These are phyloP conservation scores for Neocloeon triangulifer DNA, from an alignment of 1,140 invertebrate species.

Conservation along the genomic window DNA sequence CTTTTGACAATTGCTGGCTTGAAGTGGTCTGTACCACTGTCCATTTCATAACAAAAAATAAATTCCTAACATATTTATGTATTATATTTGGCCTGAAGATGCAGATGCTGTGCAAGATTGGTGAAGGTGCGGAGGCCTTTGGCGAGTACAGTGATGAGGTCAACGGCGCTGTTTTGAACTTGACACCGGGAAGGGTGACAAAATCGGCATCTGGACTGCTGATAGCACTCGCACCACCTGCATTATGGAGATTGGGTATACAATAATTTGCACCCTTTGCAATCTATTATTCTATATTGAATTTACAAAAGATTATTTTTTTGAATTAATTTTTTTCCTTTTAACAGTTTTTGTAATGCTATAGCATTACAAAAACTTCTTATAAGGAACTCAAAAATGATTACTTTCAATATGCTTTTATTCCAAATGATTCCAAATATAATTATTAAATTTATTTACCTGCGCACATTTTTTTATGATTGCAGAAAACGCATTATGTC, in stretches of 20 bases:
- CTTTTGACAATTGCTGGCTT: constrained; percentile 86
- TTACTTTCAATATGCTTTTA: no score
- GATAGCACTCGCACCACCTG: constrained; percentile 54
- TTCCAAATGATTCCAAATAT: constrained; percentile 6
- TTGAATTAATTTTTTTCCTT: no score
- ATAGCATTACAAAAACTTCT: no score
- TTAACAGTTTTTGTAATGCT: no score
- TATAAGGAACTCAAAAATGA: no score
- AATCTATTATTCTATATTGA: background rate
- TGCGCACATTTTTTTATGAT: no score
- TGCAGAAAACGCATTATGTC: constrained; percentile 56
- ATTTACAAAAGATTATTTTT: constrained; percentile 5
- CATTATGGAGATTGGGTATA: constrained; percentile 55
- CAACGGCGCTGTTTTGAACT: constrained; percentile 88
- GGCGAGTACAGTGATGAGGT: constrained; percentile 76
- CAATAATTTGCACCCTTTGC: constrained; percentile 1
- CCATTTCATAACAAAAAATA: no score
- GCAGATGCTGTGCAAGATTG: constrained; percentile 82
- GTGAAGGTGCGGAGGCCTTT: constrained; percentile 93
- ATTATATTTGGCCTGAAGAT: constrained; percentile 15
- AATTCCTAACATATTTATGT: background rate
- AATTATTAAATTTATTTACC: constrained; percentile 13
- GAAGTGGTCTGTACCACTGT: no score
- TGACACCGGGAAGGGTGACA: constrained; percentile 77
- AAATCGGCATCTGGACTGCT: constrained; percentile 86